Conservation (phyloP, 2,113 vertebrate genomes). For the Geothlypis trichas region DNA sequence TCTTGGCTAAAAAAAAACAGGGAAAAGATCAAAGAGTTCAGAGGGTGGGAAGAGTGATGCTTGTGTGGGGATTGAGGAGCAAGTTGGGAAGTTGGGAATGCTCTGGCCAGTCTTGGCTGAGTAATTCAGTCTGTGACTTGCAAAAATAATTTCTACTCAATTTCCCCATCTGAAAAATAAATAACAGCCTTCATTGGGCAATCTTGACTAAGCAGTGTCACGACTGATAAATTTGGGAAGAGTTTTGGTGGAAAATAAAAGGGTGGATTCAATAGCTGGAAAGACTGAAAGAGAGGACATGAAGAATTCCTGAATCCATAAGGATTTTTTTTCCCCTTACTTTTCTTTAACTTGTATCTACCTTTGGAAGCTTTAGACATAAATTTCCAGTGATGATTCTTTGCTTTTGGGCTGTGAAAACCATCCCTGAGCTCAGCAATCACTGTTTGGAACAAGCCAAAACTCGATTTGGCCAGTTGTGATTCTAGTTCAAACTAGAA, state of each 20-base stretch:
- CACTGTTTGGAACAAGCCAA: background rate
- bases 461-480: background rate
- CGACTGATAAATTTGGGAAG: background rate
- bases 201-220: background rate
- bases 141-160: background rate
- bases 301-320: background rate
- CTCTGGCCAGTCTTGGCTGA: background rate
- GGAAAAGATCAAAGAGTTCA: background rate
- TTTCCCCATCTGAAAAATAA: background rate
- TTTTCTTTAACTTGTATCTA: background rate
- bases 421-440: background rate
- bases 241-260: background rate
- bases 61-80: background rate
- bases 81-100: background rate
- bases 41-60: background rate
- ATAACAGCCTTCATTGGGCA: background rate
- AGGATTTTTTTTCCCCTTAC: background rate
- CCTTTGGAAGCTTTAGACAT: background rate
- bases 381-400: background rate
- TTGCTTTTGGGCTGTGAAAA: background rate
- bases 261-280: background rate
- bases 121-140: background rate
- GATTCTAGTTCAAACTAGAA: background rate
- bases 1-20: background rate
- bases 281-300: background rate